A percentile compares a stretch with the other conserved stretches of the same genome.
These are phyloP conservation scores for Leucania comma DNA, from an alignment of 2,888 invertebrate genomes.

Conservation along the genomic window DNA sequence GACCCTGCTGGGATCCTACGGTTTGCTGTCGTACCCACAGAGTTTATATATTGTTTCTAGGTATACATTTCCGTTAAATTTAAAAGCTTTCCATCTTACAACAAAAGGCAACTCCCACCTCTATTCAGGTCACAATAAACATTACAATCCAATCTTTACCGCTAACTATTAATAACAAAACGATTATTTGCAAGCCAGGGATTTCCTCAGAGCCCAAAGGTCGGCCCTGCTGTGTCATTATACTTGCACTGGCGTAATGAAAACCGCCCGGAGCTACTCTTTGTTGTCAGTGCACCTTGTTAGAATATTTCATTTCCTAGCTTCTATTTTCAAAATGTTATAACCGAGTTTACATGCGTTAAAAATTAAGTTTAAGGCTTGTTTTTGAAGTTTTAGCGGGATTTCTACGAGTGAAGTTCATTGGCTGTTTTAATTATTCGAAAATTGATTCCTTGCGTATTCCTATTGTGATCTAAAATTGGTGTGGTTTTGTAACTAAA, in stretches of 20 bases:
- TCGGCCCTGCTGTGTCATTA: conserved; percentile 69
- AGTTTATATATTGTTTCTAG: too few species aligned
- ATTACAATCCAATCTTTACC: conserved; percentile 51
- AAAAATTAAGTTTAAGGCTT: not conserved
- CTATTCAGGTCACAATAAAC: conserved; percentile 41
- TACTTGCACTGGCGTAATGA: conserved; percentile 65
- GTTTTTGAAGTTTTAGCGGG: too few species aligned
- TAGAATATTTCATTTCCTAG: conserved; percentile 71
- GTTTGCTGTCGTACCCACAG: too few species aligned
- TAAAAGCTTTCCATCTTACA: conserved; percentile 16
- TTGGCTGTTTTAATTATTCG: too few species aligned
- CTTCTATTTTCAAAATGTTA: conserved; percentile 63
- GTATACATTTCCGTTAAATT: not conserved
- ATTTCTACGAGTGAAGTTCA: too few species aligned
- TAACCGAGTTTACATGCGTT: conserved; percentile 26
- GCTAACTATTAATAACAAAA: conserved; percentile 61
- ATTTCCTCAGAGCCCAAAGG: conserved; percentile 68
- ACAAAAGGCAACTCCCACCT: conserved; percentile 16
- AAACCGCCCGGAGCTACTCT: conserved; percentile 70
- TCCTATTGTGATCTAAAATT: too few species aligned
- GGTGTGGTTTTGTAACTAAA: too few species aligned
- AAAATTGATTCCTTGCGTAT: too few species aligned
- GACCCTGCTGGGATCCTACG: too few species aligned
- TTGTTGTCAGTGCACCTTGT: conserved; percentile 71
- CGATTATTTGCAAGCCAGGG: conserved; percentile 59